A percentile compares a stretch with the other conserved stretches of the same genome.
Evolutionary conservation across 1,140 invertebrate genomes (phyloP).

Genomic region (Aricia agestis): DNA sequence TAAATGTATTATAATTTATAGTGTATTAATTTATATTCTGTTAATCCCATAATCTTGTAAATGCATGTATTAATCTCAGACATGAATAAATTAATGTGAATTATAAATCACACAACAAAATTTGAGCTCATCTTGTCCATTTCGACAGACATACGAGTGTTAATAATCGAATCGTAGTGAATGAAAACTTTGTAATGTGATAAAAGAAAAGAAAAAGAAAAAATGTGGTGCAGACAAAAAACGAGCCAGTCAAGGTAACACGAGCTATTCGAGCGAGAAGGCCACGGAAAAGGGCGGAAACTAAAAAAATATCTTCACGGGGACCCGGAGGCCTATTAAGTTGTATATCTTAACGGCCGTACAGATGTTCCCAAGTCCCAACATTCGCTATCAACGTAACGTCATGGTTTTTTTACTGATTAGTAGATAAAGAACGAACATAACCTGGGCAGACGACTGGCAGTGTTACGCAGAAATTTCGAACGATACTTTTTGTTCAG

Average conservation of each 20-base stretch:
- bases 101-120: too few species aligned
- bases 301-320: slow-evolving; percentile 10
- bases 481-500: too few species aligned
- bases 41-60: too few species aligned
- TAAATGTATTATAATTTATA: too few species aligned
- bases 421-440: background rate
- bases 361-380: background rate
- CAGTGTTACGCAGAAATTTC: background rate
- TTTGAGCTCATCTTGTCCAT: too few species aligned
- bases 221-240: slow-evolving; percentile 5
- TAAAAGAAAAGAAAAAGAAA: background rate
- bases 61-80: too few species aligned
- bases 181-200: background rate
- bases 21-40: too few species aligned
- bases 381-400: background rate
- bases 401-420: slow-evolving; percentile 1
- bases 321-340: slow-evolving; percentile 5
- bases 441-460: background rate
- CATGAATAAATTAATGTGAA: too few species aligned
- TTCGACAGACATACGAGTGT: too few species aligned
- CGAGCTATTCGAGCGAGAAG: slow-evolving; percentile 12
- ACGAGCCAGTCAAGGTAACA: slow-evolving; percentile 2
- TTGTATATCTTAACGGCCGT: slow-evolving; percentile 4
- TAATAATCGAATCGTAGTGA: background rate
- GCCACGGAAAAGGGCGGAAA: slow-evolving; percentile 11